These are phyloP conservation scores for Drosophila pseudotalamancana DNA, from an alignment of 2,888 invertebrate species.

Conservation along the genomic window DNA sequence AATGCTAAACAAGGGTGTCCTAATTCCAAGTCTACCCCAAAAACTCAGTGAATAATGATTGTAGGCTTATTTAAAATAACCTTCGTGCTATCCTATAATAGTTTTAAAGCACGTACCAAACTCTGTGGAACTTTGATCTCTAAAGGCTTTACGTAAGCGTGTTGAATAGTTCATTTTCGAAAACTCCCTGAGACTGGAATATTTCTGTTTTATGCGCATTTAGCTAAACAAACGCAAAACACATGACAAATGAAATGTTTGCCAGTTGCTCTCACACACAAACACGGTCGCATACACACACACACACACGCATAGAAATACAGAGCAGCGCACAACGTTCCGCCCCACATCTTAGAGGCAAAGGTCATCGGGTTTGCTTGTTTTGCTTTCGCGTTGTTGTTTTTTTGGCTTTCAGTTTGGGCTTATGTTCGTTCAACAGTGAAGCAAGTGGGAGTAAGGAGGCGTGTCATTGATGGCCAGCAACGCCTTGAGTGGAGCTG, in stretches of 20 bases:
- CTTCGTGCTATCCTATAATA: not conserved
- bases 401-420: constrained; percentile 47
- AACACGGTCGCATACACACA: not conserved
- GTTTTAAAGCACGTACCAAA: constrained; percentile 1
- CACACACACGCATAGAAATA: not conserved
- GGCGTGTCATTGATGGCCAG: constrained; percentile 57
- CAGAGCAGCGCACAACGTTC: not conserved
- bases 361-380: constrained; percentile 60
- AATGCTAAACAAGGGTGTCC: no score
- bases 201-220: constrained; percentile 38
- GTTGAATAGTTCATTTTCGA: constrained; percentile 46
- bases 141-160: not conserved
- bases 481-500: constrained; percentile 14
- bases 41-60: not conserved
- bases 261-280: constrained; percentile 8
- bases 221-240: constrained; percentile 56
- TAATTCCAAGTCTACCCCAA: not conserved
- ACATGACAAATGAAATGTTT: constrained; percentile 69
- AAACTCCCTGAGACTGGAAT: constrained; percentile 23
- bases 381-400: constrained; percentile 41
- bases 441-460: not conserved
- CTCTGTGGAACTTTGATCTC: constrained; percentile 19
- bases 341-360: constrained; percentile 54
- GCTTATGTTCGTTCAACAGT: constrained; percentile 37
- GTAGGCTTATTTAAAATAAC: not conserved